A percentile compares a stretch with the other conserved stretches of the same genome.
Evolutionary conservation across 2,888 invertebrate genomes (phyloP).

Genomic region (Camptogramma bilineatum): DNA sequence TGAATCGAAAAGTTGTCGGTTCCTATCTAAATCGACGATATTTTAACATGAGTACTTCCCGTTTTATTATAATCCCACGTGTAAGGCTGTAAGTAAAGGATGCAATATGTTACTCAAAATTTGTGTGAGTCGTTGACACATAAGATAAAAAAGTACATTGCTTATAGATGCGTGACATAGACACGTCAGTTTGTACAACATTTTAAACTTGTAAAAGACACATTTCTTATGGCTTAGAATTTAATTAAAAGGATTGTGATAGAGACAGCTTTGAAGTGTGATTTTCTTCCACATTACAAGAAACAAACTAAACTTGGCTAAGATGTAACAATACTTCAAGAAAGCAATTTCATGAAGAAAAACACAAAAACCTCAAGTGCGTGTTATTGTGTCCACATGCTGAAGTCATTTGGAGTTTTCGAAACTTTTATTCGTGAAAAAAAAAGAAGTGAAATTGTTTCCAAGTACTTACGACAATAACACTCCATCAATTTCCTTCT

Average conservation of each 20-base stretch:
- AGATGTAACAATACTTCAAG: not conserved
- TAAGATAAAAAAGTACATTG: too few species aligned
- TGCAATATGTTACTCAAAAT: too few species aligned
- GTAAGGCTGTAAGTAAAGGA: too few species aligned
- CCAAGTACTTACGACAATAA: conserved; percentile 8
- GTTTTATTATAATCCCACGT: too few species aligned
- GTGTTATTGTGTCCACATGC: not conserved
- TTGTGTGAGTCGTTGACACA: too few species aligned
- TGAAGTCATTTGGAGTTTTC: not conserved
- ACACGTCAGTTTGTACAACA: too few species aligned
- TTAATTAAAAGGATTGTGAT: not conserved
- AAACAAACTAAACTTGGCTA: not conserved
- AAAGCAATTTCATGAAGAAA: conserved; percentile 3
- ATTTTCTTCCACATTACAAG: not conserved
- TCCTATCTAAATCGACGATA: too few species aligned
- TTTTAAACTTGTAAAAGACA: too few species aligned
- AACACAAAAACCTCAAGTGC: not conserved
- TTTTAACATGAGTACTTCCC: too few species aligned
- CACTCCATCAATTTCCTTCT: conserved; percentile 15
- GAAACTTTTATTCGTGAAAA: conserved; percentile 4
- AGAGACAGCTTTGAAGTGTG: not conserved
- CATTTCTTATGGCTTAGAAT: not conserved
- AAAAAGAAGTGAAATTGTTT: conserved; percentile 14
- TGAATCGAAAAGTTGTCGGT: too few species aligned
- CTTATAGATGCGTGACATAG: too few species aligned